Evolutionary conservation across 1,140 invertebrate species (phyloP), one percentile per base, ranked within the genome.

Genomic region (Rhyzopertha dominica): DNA sequence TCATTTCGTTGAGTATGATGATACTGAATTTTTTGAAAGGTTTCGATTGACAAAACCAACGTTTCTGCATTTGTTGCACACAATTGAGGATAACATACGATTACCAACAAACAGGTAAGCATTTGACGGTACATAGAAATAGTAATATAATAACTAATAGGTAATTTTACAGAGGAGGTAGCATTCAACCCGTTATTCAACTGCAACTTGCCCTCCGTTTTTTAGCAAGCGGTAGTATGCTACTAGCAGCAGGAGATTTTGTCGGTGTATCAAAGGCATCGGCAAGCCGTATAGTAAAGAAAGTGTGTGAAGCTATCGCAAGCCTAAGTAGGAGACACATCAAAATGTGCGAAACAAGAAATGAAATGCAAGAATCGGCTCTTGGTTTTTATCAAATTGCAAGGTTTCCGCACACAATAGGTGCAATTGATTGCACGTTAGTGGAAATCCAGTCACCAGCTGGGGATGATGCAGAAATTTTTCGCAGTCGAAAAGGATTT

Each of bases 391-490:
- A 31, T n/a, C 5, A 19, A n/a, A 44, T 58, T n/a, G 29, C 26
- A 13, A 39, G 48, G 19, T 56, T 62, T 17, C 54, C 51, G 2
- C 45, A 24, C 5, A 51, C 60, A 12, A 59, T 63, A 13, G 61
- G 62, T 19, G 54, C 54, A 29, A 56, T 65, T 9, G 59, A 63
- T 35, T 62, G 59, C 47, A 61, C 57, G 2, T 57, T 59, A 32
- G 29, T 61, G 3, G 40, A 32, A 40, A 56, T 56, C 38, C 39
- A 46, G 30, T 50, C 42, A 36, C 46, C 47, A 2, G 43, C 22
- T 20, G 46, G 34, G 18, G 43, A 51, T 12, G 7, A 17, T 9
- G 42, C 31, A 10, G 30, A 59, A 34, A 7, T 22, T n/a, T 59
- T 41, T 26, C 40, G 54, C 13, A 66, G 65, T 32, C 37, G 66